Percentiles rank a stretch among this genome's conserved stretches.
phyloP scores from a whole-genome alignment of 2,888 invertebrate species.

The Andrena trimmerana region DNA sequence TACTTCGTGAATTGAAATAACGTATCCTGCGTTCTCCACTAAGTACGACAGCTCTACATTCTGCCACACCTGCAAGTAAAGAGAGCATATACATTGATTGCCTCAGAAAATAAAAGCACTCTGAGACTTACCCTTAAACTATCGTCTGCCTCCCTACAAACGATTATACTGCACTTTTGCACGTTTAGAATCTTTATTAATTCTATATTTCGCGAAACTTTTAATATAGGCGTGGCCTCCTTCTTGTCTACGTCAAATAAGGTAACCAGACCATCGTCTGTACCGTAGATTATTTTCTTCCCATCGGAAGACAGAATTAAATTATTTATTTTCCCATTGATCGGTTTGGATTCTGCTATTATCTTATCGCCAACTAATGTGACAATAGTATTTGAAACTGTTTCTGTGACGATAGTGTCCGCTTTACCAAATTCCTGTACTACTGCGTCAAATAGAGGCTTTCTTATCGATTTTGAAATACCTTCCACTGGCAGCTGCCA shows the following conservation, averaged over 20 bases:
- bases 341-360: conserved; percentile 84
- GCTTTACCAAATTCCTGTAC: conserved; percentile 70
- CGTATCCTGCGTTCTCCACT: conserved; percentile 70
- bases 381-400: conserved; percentile 73
- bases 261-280: conserved; percentile 85
- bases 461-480: conserved; percentile 70
- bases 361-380: conserved; percentile 85
- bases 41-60: conserved; percentile 59
- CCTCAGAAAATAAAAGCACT: neutral
- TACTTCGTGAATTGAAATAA: conserved; percentile 75
- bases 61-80: conserved; percentile 68
- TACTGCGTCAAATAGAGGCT: conserved; percentile 80
- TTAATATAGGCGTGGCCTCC: conserved; percentile 83
- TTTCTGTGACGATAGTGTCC: conserved; percentile 78
- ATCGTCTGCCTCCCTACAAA: conserved; percentile 68
- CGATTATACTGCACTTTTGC: conserved; percentile 56
- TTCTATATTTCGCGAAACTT: conserved; percentile 62
- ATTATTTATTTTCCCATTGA: conserved; percentile 85
- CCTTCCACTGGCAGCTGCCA: conserved; percentile 77
- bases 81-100: conserved; percentile 6
- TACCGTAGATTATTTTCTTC: conserved; percentile 86
- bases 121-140: conserved; percentile 66
- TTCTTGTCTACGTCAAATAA: conserved; percentile 85
- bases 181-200: conserved; percentile 65
- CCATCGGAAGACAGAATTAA: conserved; percentile 86